Percentiles rank a stretch among this genome's conserved stretches.
These are phyloP conservation scores for Progne subis DNA, from an alignment of 2,113 vertebrate species.

Conservation along the genomic window DNA sequence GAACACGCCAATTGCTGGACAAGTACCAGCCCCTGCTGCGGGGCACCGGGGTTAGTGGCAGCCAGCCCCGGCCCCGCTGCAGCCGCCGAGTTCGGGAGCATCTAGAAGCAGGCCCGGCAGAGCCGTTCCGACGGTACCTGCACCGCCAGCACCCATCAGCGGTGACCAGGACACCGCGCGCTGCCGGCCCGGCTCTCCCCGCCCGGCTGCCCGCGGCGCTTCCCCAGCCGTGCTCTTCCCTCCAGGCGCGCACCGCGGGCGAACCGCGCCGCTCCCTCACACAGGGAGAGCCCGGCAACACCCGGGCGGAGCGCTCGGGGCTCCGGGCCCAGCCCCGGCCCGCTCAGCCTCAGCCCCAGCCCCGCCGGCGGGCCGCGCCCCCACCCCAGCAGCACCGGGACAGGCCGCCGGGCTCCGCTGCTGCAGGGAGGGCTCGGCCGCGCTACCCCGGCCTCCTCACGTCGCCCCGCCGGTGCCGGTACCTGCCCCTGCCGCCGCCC, in stretches of 20 bases:
- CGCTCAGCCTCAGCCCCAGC: too few relatives aligned
- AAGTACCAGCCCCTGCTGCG: accelerated
- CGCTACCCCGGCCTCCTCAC: too few relatives aligned
- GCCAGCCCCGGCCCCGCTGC: background rate
- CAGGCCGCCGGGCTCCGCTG: too few relatives aligned
- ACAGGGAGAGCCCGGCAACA: background rate
- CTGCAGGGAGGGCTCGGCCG: too few relatives aligned
- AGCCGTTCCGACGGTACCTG: background rate
- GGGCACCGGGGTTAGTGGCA: background rate
- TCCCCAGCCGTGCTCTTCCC: background rate
- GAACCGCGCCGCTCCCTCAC: background rate
- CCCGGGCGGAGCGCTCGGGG: background rate
- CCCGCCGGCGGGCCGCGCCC: too few relatives aligned
- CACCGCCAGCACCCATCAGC: background rate
- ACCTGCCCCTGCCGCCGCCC: too few relatives aligned
- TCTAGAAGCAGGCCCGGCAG: background rate
- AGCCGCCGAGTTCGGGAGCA: background rate
- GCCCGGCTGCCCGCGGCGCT: background rate
- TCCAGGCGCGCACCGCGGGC: background rate
- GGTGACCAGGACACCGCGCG: background rate
- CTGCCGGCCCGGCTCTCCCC: background rate
- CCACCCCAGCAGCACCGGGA: too few relatives aligned
- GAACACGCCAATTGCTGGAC: accelerated
- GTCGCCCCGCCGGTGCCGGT: too few relatives aligned
- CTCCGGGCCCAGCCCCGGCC: background rate